Evolutionary conservation across 2,888 invertebrate species (phyloP), one percentile per base, ranked within the genome.

Genomic region (Ctenicera cuprea): DNA sequence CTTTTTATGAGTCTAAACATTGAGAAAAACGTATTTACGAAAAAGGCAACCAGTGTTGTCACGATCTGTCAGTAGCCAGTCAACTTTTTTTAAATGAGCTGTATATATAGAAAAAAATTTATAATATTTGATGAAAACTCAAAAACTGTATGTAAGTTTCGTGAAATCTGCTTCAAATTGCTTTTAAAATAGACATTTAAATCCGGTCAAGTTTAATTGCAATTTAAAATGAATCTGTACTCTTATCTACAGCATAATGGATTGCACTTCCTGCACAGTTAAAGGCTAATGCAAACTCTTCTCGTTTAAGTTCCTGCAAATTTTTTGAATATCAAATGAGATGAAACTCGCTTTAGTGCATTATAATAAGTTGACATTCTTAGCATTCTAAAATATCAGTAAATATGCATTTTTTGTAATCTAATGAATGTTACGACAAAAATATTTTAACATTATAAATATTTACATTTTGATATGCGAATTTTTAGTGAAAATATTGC

Each of bases 261-360:
- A 62, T 62, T 62, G 62, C 30, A 62, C 62, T 62, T 62, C 62
- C 62, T 62, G 62, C 62, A 62, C 62, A 45, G 62, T 62, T 62
- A 62, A 62, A 59, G 14, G 62, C 62, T 62, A 62, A 62, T 62
- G 62, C 45, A 62, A 62, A 26, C 26, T 62, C 62, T 45, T 12
- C 45, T 62, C 62, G 62, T 62, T 62, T 62, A 62, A 62, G 62
- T 62, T 62, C 62, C 62, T 62, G 62, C 26, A 11, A 45, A 62
- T 62, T 62, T 62, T 62, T 62, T 62, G 62, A 62, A 62, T 62
- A 62, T 45, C 22, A 62, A 62, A 62, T 62, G 62, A 62, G 62
- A 62, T 26, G 62, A 62, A 62, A 62, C 45, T 22, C 43, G 41
- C 43, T 22, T 43, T 14, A 43, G 22, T 37, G 38, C 38, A 38